Evolutionary conservation across 2,113 vertebrate species (phyloP).

Genomic region (Orthonyx spaldingii): DNA sequence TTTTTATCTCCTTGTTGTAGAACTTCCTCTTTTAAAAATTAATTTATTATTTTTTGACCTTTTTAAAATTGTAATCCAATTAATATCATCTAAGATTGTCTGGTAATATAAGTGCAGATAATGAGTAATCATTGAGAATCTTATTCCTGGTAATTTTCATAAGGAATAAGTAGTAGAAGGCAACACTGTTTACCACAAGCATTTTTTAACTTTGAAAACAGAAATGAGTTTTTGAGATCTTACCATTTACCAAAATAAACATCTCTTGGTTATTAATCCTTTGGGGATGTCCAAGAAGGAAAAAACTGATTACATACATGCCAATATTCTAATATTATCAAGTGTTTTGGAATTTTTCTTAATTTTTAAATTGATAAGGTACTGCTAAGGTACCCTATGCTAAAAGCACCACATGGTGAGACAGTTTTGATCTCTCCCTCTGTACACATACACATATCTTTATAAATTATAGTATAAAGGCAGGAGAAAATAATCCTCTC

Average conservation of each 20-base stretch:
- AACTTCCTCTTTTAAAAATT: background rate
- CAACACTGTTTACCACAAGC: background rate
- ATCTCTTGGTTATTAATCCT: background rate
- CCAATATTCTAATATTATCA: background rate
- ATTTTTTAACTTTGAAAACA: background rate
- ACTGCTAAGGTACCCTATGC: background rate
- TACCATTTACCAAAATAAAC: background rate
- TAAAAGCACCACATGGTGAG: background rate
- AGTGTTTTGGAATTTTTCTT: background rate
- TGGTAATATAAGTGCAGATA: background rate
- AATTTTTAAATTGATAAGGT: background rate
- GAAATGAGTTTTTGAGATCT: background rate
- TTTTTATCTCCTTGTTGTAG: background rate
- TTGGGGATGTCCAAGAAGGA: background rate
- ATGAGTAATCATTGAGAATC: background rate
- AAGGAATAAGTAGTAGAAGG: background rate
- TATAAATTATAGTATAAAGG: background rate
- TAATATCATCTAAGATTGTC: background rate
- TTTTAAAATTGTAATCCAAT: background rate
- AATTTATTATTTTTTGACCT: background rate
- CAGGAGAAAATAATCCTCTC: background rate
- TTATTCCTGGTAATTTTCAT: background rate
- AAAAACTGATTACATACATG: background rate
- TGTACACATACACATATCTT: background rate
- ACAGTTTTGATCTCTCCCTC: background rate